Percentiles rank a stretch among this genome's conserved stretches.
These are phyloP conservation scores for Nymphalis polychloros DNA, from an alignment of 2,888 invertebrate genomes.

Conservation along the genomic window DNA sequence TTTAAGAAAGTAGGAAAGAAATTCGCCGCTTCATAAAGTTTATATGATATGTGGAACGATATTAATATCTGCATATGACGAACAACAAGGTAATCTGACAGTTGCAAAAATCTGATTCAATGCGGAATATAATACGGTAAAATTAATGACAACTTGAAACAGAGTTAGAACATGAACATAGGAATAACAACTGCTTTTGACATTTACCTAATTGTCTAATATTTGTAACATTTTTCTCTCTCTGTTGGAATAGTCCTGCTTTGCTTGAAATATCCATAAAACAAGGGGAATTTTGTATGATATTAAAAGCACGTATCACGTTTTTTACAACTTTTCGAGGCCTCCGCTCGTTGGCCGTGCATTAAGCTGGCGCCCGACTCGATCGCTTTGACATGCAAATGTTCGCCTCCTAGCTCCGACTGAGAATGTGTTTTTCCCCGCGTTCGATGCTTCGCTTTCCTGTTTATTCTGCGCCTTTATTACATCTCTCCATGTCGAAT, in stretches of 20 bases:
- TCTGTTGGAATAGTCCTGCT: background rate
- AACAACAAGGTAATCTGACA: no score
- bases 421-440: slow-evolving; percentile 28
- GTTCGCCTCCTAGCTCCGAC: slow-evolving; percentile 14
- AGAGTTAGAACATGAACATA: no score
- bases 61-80: no score
- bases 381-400: slow-evolving; percentile 38
- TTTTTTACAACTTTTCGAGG: slow-evolving; percentile 4
- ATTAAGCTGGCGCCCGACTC: slow-evolving; percentile 21
- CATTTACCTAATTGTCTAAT: no score
- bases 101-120: no score
- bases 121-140: no score
- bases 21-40: no score
- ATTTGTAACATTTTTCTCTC: no score
- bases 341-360: slow-evolving; percentile 22
- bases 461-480: slow-evolving; percentile 21
- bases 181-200: no score
- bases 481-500: slow-evolving; percentile 11
- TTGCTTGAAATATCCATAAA: slow-evolving; percentile 1
- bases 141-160: no score
- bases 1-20: no score
- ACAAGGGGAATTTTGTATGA: slow-evolving; percentile 1
- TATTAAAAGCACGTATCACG: slow-evolving; percentile 21
- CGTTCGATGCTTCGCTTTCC: slow-evolving; percentile 17
- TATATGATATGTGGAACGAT: no score